These are phyloP conservation scores for Bettongia penicillata DNA, from an alignment of 2,113 vertebrate species.

Conservation along the genomic window DNA sequence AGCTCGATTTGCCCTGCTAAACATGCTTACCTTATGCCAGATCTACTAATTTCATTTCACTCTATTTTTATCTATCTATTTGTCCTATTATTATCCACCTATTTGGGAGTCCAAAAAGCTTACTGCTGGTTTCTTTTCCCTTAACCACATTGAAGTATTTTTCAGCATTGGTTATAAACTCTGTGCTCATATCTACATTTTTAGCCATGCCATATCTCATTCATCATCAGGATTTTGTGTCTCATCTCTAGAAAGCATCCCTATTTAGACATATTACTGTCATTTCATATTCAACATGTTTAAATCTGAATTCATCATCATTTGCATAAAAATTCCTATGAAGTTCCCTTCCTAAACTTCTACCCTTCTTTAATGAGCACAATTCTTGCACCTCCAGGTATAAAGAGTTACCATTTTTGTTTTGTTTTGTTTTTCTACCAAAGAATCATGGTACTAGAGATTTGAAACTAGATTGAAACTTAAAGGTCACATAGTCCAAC, in stretches of 20 bases:
- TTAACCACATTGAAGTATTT: not conserved
- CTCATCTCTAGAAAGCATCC: not conserved
- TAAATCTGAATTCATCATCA: not conserved
- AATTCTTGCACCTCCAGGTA: not conserved
- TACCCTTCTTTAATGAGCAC: not conserved
- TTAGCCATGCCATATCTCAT: not conserved
- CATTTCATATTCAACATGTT: not conserved
- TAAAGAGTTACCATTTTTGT: not conserved
- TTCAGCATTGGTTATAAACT: not conserved
- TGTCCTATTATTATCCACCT: not conserved
- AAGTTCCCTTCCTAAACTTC: not conserved
- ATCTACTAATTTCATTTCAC: not conserved
- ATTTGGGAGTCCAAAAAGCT: not conserved
- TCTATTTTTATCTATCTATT: not conserved
- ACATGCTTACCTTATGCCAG: not conserved
- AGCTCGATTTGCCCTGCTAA: not conserved
- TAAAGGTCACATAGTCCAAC: not conserved
- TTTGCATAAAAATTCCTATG: not conserved
- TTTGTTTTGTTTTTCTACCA: not conserved
- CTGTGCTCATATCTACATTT: not conserved
- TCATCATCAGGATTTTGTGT: not conserved
- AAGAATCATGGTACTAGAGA: not conserved
- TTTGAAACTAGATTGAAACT: not conserved
- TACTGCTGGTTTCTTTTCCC: not conserved
- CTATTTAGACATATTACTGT: not conserved